These are phyloP conservation scores for Drosophila sproati DNA, from an alignment of 1,140 invertebrate species.

Conservation along the genomic window DNA sequence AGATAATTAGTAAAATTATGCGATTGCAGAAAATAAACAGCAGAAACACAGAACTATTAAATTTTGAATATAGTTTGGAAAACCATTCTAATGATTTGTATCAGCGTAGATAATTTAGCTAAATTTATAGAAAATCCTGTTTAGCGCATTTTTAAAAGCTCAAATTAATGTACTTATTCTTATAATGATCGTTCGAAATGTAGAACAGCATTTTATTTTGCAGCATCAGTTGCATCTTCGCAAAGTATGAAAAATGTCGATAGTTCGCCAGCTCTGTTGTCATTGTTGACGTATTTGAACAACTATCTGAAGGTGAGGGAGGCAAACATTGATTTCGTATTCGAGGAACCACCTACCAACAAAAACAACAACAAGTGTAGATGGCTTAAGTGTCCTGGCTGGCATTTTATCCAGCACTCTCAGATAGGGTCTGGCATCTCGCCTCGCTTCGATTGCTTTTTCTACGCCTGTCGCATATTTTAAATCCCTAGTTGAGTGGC, in stretches of 20 bases:
- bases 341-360: slow-evolving; percentile 5
- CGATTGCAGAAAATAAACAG: background rate
- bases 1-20: too few relatives aligned
- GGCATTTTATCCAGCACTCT: slow-evolving; percentile 45
- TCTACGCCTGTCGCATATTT: slow-evolving; percentile 79
- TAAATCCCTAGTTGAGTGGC: slow-evolving; percentile 81
- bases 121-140: too few relatives aligned
- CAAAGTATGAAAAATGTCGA: slow-evolving; percentile 74
- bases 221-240: slow-evolving; percentile 50
- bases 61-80: too few relatives aligned
- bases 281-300: slow-evolving; percentile 79
- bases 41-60: background rate
- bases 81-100: too few relatives aligned
- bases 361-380: slow-evolving; percentile 29
- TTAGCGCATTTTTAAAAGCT: too few relatives aligned
- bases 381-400: slow-evolving; percentile 20
- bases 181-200: too few relatives aligned
- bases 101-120: too few relatives aligned
- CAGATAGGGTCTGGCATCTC: slow-evolving; percentile 15
- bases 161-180: too few relatives aligned
- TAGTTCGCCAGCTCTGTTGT: background rate
- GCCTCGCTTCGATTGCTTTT: slow-evolving; percentile 67
- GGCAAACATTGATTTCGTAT: slow-evolving; percentile 71
- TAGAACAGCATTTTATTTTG: too few relatives aligned
- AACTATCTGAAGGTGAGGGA: slow-evolving; percentile 66